Percentiles rank a stretch among this genome's conserved stretches.
phyloP scores from a whole-genome alignment of 2,113 vertebrate species.

The Hymenochirus boettgeri region DNA sequence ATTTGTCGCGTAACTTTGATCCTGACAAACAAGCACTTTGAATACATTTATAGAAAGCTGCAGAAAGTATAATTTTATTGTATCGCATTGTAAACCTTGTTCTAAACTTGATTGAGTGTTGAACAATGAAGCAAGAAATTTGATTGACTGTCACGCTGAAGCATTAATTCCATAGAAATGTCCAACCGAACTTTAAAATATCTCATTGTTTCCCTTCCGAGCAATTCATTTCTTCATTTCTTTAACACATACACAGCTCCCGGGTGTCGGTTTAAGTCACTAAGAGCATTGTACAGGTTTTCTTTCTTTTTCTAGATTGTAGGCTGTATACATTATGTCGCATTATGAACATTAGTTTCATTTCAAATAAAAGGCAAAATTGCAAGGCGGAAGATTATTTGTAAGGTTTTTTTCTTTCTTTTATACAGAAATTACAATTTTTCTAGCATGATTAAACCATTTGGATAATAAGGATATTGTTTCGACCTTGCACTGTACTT shows the following conservation, averaged over 20 bases:
- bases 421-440: constrained; percentile 21
- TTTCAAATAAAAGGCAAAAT: constrained; percentile 30
- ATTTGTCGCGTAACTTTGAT: constrained; percentile 40
- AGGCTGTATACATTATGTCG: constrained; percentile 25
- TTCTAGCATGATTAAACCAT: constrained; percentile 13
- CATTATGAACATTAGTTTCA: constrained; percentile 15
- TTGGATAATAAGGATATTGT: not conserved
- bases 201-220: constrained; percentile 37
- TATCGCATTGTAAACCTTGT: constrained; percentile 41
- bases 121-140: constrained; percentile 37
- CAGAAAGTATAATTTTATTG: constrained; percentile 41
- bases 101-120: constrained; percentile 36
- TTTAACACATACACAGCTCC: constrained; percentile 34
- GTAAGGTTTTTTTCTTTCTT: constrained; percentile 10
- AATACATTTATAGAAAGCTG: constrained; percentile 38
- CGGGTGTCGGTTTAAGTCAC: constrained; percentile 21
- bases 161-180: constrained; percentile 43
- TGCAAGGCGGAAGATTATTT: constrained; percentile 24
- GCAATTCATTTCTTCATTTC: constrained; percentile 24
- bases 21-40: constrained; percentile 40
- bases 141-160: constrained; percentile 40
- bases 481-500: too few relatives aligned
- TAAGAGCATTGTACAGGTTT: constrained; percentile 30
- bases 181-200: constrained; percentile 44
- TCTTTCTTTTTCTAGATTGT: constrained; percentile 16